These are phyloP conservation scores for Alexandromys oeconomus DNA, from an alignment of 2,797 vertebrate genomes.

Conservation along the genomic window DNA sequence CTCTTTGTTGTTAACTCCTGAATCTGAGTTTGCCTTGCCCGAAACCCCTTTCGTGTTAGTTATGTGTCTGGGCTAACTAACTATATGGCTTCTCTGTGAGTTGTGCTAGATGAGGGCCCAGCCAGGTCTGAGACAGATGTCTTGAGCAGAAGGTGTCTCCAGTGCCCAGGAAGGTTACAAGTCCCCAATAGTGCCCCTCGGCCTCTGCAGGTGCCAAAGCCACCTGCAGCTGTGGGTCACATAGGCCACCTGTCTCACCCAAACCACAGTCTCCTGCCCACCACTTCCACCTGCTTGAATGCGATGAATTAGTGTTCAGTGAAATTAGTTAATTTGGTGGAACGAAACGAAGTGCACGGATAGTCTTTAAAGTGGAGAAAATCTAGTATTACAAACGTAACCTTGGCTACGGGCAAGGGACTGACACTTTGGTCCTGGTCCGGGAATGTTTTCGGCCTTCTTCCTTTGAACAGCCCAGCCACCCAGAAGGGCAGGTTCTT, in stretches of 20 bases:
- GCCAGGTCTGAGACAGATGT: slow-evolving; percentile 70
- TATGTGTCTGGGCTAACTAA: neutral
- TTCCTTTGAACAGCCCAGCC: neutral
- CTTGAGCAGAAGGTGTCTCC: slow-evolving; percentile 67
- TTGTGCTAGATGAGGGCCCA: neutral
- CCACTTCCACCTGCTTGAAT: slow-evolving; percentile 74
- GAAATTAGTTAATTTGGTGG: slow-evolving; percentile 69
- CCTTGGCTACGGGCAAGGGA: neutral
- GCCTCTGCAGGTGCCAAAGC: slow-evolving; percentile 69
- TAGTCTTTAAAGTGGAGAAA: neutral
- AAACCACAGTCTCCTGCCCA: slow-evolving; percentile 27
- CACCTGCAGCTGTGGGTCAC: slow-evolving; percentile 82
- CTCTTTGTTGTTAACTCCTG: slow-evolving; percentile 53
- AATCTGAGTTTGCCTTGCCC: slow-evolving; percentile 29
- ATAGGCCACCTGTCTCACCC: slow-evolving; percentile 83
- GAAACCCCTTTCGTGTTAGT: slow-evolving; percentile 10
- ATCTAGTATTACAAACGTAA: neutral
- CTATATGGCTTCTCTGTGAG: too few species aligned
- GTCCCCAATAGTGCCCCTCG: slow-evolving; percentile 1
- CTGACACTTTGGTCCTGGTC: neutral
- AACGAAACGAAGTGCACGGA: slow-evolving; percentile 31
- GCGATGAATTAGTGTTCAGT: slow-evolving; percentile 80
- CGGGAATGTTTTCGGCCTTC: neutral
- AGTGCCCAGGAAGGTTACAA: slow-evolving; percentile 76
- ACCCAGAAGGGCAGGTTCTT: neutral